Base-by-base conservation (phyloP, 2,888 invertebrate genomes). In the Priapulus caudatus region DNA sequence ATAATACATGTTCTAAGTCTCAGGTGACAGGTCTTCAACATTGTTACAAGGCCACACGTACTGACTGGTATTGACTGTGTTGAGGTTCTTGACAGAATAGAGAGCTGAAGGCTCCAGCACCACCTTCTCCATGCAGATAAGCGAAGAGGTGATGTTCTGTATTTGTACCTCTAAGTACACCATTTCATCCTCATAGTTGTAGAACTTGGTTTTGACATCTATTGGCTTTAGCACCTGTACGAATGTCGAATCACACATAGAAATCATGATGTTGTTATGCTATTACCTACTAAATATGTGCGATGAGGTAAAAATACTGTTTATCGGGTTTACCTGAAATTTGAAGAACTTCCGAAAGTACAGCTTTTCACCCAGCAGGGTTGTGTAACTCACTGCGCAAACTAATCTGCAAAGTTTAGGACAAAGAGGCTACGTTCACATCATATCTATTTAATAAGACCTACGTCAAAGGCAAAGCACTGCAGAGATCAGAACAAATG, bases 161-260 rank as follows among this genome's bases (percentile, higher is more conserved):
- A 87, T 82, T 72, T 84, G 80, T 15, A 82, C 82, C 68, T 83
- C 83, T 56, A 83, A 67, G 64, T 79, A 83, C 18, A 82, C 79
- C 67, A 83, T 82, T 68, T 81, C 81, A 43, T 78, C 78, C 79
- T 81, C 93, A 1, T 91, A 88, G 77, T 91, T 93, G 69, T 90
- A 95, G 73, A 97, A 90, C 70, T 97, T 95, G 0, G 97, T 97
- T 75, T 95, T 93, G 0, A 98, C 93, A 78, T 98, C 97, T 47
- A 98, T 75, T 2, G 97, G 97, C 69, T 97, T 97, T 64, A 92
- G 79, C 0, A 98, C 97, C 79, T 90, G 84, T 33, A 52, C 22
- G 44, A 15, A 1, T 23, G n/a, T 33, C 19, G 45, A 45, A 48
- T 49, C 21, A 45, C 52, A 54, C 24, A 22, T 4, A 48, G 48